Evolutionary conservation across 2,797 vertebrate genomes (phyloP), one percentile per base, ranked within the genome.

Genomic region (Cynopterus sphinx): DNA sequence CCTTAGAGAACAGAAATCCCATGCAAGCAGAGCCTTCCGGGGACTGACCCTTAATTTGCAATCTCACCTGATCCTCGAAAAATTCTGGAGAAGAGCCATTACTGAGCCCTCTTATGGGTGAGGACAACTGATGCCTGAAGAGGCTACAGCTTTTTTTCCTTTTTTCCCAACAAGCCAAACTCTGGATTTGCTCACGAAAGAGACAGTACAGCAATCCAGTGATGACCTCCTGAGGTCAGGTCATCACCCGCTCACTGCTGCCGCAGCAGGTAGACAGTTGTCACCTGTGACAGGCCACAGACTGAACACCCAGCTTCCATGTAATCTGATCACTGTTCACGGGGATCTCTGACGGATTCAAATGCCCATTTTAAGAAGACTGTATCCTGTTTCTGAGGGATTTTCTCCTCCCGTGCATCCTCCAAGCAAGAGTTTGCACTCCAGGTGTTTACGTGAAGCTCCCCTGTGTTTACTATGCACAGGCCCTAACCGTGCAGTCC

Each of bases 191-290:
- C 77, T 65, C 31, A 36, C 22, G 39, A 55, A 57, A 63, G 26
- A 28, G 4, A 16, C 3, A 10, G 49, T 5, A 28, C 22, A 9
- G 31, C 0, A 0, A 5, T 22, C 5, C 36, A 10, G 13, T 7
- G 22, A n/a, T 71, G 41, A 41, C 11, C 31, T 19, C 55, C 26
- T 31, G 12, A 33, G 6, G 11, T 53, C 85, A 33, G 46, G 22
- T 7, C 31, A 19, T 17, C 61, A 49, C 6, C 53, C 8, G 1
- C 1, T 70, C 53, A 4, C 39, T 2, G 26, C 5, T 0, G 24
- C 8, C 85, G 70, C 33, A 1, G 36, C 61, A 49, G 57, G 15
- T 21, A 10, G 51, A 67, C 46, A 6, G 16, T 11, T 53, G 12
- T 28, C 57, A 13, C 3, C 63, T 1, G n/a, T 46, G 53, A 53